These are phyloP conservation scores for Ciconia boyciana DNA, from an alignment of 2,113 vertebrate genomes.

Conservation along the genomic window DNA sequence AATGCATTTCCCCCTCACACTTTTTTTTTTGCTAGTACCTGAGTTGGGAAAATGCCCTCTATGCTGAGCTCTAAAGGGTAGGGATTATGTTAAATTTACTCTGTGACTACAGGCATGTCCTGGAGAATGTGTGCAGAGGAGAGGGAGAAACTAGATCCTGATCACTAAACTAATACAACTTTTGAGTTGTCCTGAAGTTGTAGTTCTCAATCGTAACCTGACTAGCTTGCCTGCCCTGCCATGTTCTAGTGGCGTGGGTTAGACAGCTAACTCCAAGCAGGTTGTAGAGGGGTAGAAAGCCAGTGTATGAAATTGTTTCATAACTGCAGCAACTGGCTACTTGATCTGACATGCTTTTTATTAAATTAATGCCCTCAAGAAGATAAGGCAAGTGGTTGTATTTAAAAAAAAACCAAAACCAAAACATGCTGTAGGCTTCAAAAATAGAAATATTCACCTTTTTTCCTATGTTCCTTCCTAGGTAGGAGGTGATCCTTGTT, in stretches of 20 bases:
- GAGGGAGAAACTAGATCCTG: not conserved
- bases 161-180: not conserved
- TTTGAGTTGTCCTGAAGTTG: not conserved
- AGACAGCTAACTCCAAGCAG: not conserved
- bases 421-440: not conserved
- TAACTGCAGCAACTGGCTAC: constrained; percentile 35
- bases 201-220: not conserved
- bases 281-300: not conserved
- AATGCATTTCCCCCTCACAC: constrained; percentile 67
- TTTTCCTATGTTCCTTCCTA: not conserved
- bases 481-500: constrained; percentile 49
- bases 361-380: constrained; percentile 39
- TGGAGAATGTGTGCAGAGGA: not conserved
- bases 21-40: constrained; percentile 51
- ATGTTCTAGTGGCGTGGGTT: not conserved
- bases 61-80: not conserved
- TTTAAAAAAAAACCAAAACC: not conserved
- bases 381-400: not conserved
- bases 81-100: not conserved
- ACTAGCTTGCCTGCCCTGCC: not conserved
- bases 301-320: constrained; percentile 9
- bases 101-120: not conserved
- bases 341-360: constrained; percentile 49
- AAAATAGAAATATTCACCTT: not conserved
- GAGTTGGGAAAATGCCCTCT: constrained; percentile 25